These are phyloP conservation scores for Drosophila kanekoi DNA, from an alignment of 2,888 invertebrate species.

Conservation along the genomic window DNA sequence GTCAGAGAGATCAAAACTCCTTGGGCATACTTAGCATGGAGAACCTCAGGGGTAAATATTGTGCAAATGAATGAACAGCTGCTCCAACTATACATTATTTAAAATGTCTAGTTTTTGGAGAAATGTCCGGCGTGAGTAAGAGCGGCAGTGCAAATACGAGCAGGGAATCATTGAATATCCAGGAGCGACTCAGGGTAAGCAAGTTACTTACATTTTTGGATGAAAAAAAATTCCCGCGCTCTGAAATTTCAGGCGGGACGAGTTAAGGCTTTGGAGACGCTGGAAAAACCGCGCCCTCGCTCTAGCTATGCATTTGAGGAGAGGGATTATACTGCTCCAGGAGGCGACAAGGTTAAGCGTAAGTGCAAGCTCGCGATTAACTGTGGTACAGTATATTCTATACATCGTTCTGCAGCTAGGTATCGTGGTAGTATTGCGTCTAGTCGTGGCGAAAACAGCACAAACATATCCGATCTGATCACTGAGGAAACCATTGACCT, in stretches of 20 bases:
- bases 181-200: conserved; percentile 73
- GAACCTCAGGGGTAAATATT: conserved; percentile 65
- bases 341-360: conserved; percentile 19
- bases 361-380: background rate
- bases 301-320: conserved; percentile 28
- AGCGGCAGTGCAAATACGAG: conserved; percentile 38
- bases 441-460: conserved; percentile 47
- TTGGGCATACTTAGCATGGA: conserved; percentile 78
- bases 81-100: background rate
- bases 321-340: background rate
- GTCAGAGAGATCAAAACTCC: conserved; percentile 63
- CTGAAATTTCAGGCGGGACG: conserved; percentile 69
- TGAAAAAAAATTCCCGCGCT: background rate
- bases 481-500: conserved; percentile 83
- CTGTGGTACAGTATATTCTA: background rate
- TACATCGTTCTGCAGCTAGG: conserved; percentile 3
- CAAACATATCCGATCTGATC: conserved; percentile 83
- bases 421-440: conserved; percentile 58
- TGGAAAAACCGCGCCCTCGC: conserved; percentile 68
- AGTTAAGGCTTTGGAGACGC: conserved; percentile 72
- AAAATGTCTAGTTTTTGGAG: conserved; percentile 75
- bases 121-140: conserved; percentile 64
- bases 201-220: background rate
- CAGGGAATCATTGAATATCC: conserved; percentile 41
- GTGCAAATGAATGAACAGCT: background rate